These are phyloP conservation scores for Schlechtendalia chinensis DNA, from an alignment of 1,140 invertebrate genomes.

Conservation along the genomic window DNA sequence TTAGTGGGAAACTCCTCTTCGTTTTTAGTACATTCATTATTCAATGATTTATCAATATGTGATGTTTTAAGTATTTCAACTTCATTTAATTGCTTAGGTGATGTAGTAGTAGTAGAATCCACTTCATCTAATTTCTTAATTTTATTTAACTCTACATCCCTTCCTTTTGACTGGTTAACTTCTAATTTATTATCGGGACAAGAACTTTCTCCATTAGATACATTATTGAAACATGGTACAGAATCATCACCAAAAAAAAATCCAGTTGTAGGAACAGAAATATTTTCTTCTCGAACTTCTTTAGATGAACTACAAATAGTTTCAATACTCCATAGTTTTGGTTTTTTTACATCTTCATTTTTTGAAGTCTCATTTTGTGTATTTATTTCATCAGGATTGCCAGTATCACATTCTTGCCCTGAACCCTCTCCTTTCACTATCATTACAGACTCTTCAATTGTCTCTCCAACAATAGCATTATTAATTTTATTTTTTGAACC, in stretches of 20 bases:
- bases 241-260: conserved; percentile 54
- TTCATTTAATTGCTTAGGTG: neutral
- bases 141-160: neutral
- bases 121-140: neutral
- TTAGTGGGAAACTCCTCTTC: conserved; percentile 1
- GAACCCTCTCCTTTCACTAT: conserved; percentile 70
- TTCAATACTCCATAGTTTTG: conserved; percentile 55
- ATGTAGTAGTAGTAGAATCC: neutral
- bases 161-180: conserved; percentile 52
- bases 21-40: neutral
- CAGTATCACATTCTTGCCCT: conserved; percentile 59
- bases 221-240: conserved; percentile 38
- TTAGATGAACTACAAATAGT: conserved; percentile 53
- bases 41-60: neutral
- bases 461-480: conserved; percentile 59
- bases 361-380: conserved; percentile 66
- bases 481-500: conserved; percentile 6
- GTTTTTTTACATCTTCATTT: conserved; percentile 52
- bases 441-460: conserved; percentile 71
- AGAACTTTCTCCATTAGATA: conserved; percentile 55
- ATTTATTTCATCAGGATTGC: conserved; percentile 45
- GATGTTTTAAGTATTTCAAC: neutral
- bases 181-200: conserved; percentile 54
- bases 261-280: conserved; percentile 39
- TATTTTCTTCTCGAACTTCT: conserved; percentile 43